Conservation (phyloP, 1,140 invertebrate genomes). For the Agraylea sexmaculata region DNA sequence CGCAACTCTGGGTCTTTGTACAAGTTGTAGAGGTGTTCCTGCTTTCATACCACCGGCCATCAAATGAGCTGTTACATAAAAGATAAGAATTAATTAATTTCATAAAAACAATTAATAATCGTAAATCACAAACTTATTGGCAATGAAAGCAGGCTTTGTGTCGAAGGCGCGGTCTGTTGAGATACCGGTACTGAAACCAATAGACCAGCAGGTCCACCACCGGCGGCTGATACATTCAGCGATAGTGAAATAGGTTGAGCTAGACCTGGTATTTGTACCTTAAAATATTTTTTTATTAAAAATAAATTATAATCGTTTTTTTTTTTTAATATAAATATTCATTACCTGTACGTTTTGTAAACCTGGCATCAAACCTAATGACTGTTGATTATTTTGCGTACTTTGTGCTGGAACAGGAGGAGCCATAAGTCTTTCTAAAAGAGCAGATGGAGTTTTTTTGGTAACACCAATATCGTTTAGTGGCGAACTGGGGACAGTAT, state of each 20-base stretch:
- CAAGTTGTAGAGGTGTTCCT: constrained; percentile 18
- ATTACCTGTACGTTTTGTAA: constrained; percentile 63
- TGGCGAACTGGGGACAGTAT: constrained; percentile 33
- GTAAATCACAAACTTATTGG: constrained; percentile 48
- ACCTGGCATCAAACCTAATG: constrained; percentile 55
- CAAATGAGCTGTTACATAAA: constrained; percentile 28
- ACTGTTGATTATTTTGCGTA: constrained; percentile 44
- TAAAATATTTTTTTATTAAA: constrained; percentile 23
- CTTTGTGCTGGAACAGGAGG: constrained; percentile 26
- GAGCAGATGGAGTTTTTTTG: constrained; percentile 27
- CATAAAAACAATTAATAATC: too few relatives aligned
- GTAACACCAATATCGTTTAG: constrained; percentile 24
- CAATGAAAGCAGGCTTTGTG: constrained; percentile 36
- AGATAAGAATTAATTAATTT: constrained; percentile 1
- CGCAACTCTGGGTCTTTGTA: constrained; percentile 16
- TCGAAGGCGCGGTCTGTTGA: constrained; percentile 13
- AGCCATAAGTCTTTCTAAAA: constrained; percentile 33
- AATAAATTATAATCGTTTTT: constrained; percentile 19
- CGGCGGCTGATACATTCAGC: constrained; percentile 47
- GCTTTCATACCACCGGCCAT: constrained; percentile 35
- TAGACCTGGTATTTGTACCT: constrained; percentile 67
- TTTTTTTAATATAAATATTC: constrained; percentile 12
- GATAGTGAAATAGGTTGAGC: constrained; percentile 67
- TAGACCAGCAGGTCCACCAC: constrained; percentile 34
- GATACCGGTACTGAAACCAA: constrained; percentile 32